Conservation (phyloP, 2,797 vertebrate genomes). For the Toxotes lorentzi region DNA sequence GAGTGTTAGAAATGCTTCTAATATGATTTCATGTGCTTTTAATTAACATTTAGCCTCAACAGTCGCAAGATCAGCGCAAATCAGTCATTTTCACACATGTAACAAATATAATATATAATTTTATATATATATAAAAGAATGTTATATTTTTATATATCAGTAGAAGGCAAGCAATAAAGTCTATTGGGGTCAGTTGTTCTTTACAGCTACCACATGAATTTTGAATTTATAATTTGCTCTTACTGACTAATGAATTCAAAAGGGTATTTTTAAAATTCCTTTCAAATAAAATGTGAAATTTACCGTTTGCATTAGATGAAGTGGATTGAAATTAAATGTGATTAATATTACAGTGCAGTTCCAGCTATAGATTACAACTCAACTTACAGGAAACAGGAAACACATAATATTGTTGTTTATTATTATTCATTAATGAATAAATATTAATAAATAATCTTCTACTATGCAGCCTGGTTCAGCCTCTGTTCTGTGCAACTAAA, state of each 20-base stretch:
- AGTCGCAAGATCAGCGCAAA: background rate
- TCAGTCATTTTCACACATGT: background rate
- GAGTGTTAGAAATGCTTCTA: background rate
- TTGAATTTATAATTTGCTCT: background rate
- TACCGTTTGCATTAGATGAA: background rate
- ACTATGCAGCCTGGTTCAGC: background rate
- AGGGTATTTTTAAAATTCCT: background rate
- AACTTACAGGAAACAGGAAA: background rate
- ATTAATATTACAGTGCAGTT: background rate
- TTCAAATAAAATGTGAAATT: background rate
- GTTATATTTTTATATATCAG: too few species aligned
- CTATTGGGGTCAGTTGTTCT: background rate
- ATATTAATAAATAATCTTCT: background rate
- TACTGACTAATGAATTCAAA: background rate
- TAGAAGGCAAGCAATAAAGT: too few species aligned
- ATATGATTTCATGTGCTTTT: background rate
- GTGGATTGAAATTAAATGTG: background rate
- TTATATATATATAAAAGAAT: too few species aligned
- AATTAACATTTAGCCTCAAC: slow-evolving; percentile 1
- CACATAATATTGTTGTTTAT: background rate
- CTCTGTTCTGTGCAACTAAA: background rate
- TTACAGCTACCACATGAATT: background rate
- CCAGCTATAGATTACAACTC: background rate
- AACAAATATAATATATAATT: background rate
- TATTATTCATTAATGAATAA: too few species aligned